Evolutionary conservation across 1,140 invertebrate species (phyloP).

Genomic region (Macrobrachium nipponense): DNA sequence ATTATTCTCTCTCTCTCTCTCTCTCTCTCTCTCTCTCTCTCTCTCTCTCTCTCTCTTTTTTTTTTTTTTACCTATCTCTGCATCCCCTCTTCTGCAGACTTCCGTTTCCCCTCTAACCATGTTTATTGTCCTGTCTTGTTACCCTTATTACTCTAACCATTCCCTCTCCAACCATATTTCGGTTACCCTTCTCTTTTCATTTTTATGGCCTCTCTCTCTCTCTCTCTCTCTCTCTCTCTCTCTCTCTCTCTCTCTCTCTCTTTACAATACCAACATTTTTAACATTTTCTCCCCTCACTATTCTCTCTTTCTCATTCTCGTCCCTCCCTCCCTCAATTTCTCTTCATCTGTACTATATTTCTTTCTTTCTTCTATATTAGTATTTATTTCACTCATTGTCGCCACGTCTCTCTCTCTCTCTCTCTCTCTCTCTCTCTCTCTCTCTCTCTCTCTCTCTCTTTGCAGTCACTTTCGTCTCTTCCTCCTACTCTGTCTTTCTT

Average conservation of each 20-base stretch:
- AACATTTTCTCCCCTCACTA: no score
- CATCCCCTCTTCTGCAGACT: not conserved
- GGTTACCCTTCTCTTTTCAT: not conserved
- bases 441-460: conserved; percentile 25
- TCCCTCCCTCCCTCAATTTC: no score
- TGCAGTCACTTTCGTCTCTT: conserved; percentile 6
- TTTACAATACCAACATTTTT: no score
- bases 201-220: not conserved
- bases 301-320: no score
- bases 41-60: not conserved
- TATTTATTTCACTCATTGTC: no score
- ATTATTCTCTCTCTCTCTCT: conserved; percentile 7
- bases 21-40: no score
- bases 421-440: conserved; percentile 14
- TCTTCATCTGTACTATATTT: no score
- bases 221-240: conserved; percentile 13
- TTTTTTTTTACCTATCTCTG: not conserved
- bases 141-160: not conserved
- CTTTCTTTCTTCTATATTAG: no score
- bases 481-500: not conserved
- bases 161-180: not conserved
- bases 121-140: not conserved
- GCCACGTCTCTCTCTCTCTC: no score
- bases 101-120: not conserved
- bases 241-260: not conserved